Conservation (phyloP, 2,797 vertebrate genomes). For the Smutsia gigantea region DNA sequence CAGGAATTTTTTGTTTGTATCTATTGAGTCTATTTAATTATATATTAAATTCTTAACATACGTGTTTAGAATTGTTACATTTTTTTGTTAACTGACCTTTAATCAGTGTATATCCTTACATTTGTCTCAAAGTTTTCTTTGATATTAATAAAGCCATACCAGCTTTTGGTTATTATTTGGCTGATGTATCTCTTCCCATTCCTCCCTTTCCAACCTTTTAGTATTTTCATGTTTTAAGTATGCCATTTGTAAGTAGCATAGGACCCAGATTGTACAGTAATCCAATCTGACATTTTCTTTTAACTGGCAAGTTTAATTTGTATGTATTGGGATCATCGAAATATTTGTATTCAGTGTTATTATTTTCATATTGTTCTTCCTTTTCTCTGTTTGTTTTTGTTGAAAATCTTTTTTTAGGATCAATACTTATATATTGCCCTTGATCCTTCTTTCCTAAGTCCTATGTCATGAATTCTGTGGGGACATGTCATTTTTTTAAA, state of each 20-base stretch:
- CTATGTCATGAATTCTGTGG: neutral
- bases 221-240: neutral
- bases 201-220: neutral
- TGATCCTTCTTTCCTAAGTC: neutral
- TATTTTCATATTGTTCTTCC: neutral
- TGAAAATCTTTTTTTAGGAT: neutral
- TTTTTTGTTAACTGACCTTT: neutral
- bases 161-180: neutral
- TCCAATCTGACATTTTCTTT: neutral
- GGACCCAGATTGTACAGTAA: neutral
- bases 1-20: neutral
- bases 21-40: neutral
- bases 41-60: no score
- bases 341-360: neutral
- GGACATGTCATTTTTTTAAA: neutral
- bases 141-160: no score
- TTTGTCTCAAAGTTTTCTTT: slow-evolving; percentile 30
- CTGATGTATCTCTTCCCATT: neutral
- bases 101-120: neutral
- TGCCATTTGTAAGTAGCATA: neutral
- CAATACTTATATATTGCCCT: neutral
- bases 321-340: neutral
- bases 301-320: neutral
- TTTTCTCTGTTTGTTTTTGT: neutral
- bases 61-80: neutral